These are phyloP conservation scores for Esox masquinongy DNA, from an alignment of 2,797 vertebrate species.

Conservation along the genomic window DNA sequence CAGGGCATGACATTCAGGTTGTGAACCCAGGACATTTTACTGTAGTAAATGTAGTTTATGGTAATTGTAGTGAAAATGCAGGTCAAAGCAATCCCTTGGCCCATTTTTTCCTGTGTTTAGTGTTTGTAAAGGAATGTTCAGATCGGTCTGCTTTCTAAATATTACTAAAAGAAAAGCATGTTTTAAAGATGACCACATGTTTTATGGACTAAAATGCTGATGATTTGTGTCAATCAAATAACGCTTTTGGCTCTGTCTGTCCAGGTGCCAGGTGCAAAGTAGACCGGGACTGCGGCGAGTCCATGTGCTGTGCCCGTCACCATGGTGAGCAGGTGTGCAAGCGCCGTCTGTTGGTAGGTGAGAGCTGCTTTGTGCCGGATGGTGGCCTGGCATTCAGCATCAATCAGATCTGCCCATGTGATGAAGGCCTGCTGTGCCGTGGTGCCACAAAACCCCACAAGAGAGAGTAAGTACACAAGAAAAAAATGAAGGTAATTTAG, in stretches of 20 bases:
- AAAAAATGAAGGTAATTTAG: no score
- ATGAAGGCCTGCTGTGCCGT: constrained; percentile 80
- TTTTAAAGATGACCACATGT: neutral
- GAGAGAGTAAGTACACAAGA: constrained; percentile 75
- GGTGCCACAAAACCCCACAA: constrained; percentile 39
- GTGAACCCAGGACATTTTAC: neutral
- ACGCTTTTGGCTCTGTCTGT: neutral
- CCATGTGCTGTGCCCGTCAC: constrained; percentile 82
- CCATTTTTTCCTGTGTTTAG: neutral
- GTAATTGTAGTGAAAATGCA: neutral
- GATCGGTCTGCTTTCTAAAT: neutral
- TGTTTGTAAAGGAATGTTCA: neutral
- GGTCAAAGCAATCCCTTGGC: neutral
- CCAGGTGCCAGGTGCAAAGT: constrained; percentile 82
- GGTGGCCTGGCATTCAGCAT: constrained; percentile 87
- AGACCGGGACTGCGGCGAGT: constrained; percentile 77
- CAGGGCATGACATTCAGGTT: neutral
- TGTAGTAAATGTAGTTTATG: neutral
- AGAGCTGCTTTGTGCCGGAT: constrained; percentile 81
- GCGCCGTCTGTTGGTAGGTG: constrained; percentile 62
- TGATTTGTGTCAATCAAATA: neutral
- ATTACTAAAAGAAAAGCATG: neutral
- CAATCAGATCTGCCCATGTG: constrained; percentile 86
- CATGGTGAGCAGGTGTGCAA: constrained; percentile 86
- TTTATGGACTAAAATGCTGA: neutral